A percentile compares a stretch with the other conserved stretches of the same genome.
These are phyloP conservation scores for Drosophila punjabiensis DNA, from an alignment of 1,140 invertebrate genomes.

Conservation along the genomic window DNA sequence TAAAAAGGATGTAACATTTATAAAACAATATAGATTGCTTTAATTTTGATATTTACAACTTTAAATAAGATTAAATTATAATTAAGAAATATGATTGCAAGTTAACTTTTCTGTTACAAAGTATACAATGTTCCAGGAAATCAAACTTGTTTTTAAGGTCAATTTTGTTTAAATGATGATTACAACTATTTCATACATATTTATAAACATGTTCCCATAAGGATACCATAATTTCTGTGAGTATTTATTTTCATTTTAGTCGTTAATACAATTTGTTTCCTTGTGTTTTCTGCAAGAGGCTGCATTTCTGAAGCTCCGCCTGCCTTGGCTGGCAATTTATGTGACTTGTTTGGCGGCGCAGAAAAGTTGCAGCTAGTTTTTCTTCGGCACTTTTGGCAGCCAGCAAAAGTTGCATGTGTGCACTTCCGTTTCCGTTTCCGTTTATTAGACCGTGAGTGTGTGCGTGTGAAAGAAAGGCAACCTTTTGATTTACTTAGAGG, in stretches of 20 bases:
- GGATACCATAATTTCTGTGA: no score
- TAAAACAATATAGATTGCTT: no score
- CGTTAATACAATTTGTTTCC: slow-evolving; percentile 21
- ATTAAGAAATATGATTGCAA: no score
- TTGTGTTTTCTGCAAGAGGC: not conserved
- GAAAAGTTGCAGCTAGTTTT: slow-evolving; percentile 42
- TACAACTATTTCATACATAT: no score
- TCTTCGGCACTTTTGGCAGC: slow-evolving; percentile 32
- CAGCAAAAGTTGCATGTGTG: slow-evolving; percentile 73
- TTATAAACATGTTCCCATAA: not conserved
- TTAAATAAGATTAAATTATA: no score
- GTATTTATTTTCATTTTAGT: slow-evolving; percentile 5
- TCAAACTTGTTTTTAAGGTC: not conserved
- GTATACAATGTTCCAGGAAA: not conserved
- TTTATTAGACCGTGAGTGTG: slow-evolving; percentile 64
- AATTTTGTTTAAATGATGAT: not conserved
- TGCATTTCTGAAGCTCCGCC: slow-evolving; percentile 49
- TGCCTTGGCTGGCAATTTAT: slow-evolving; percentile 62
- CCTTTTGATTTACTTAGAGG: slow-evolving; percentile 78
- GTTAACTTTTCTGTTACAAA: no score
- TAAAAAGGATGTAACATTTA: no score
- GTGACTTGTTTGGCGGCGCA: slow-evolving; percentile 50
- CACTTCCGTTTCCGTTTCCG: slow-evolving; percentile 78
- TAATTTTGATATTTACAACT: no score
- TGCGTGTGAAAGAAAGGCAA: slow-evolving; percentile 24